These are phyloP conservation scores for Phrynosoma platyrhinos DNA, from an alignment of 2,113 vertebrate species.

Conservation along the genomic window DNA sequence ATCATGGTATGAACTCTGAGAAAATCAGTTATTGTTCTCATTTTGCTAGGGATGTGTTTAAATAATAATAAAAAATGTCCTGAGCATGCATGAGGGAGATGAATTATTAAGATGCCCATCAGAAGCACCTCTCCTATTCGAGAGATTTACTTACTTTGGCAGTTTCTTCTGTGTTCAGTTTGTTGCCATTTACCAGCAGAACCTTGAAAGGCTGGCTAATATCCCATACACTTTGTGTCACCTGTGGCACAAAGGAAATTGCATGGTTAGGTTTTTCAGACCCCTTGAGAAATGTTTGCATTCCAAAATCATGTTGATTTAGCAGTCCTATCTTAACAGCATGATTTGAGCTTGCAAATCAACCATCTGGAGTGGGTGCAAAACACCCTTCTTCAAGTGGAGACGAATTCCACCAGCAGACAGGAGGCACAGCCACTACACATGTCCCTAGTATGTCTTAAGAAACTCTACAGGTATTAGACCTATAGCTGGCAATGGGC, in stretches of 20 bases:
- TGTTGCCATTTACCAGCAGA: slow-evolving; percentile 89
- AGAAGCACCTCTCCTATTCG: neutral
- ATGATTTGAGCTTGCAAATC: neutral
- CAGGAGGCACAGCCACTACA: no score
- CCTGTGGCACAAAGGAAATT: neutral
- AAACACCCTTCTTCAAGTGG: neutral
- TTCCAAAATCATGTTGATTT: neutral
- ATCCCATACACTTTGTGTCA: slow-evolving; percentile 87
- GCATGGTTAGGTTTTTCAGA: neutral
- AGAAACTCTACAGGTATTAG: neutral
- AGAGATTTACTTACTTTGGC: slow-evolving; percentile 86
- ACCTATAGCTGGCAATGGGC: neutral
- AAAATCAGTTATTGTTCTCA: neutral
- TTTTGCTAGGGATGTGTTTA: slow-evolving; percentile 11
- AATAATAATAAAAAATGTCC: neutral
- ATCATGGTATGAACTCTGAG: neutral
- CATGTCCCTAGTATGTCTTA: neutral
- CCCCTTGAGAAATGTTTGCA: neutral
- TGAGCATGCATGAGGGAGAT: neutral
- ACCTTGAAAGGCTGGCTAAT: slow-evolving; percentile 88
- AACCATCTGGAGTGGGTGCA: no score
- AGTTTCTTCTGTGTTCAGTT: slow-evolving; percentile 94
- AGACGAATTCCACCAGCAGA: neutral
- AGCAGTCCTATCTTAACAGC: neutral
- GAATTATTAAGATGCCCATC: neutral